These are phyloP conservation scores for Anagyrus pseudococci DNA, from an alignment of 2,888 invertebrate genomes.

Conservation along the genomic window DNA sequence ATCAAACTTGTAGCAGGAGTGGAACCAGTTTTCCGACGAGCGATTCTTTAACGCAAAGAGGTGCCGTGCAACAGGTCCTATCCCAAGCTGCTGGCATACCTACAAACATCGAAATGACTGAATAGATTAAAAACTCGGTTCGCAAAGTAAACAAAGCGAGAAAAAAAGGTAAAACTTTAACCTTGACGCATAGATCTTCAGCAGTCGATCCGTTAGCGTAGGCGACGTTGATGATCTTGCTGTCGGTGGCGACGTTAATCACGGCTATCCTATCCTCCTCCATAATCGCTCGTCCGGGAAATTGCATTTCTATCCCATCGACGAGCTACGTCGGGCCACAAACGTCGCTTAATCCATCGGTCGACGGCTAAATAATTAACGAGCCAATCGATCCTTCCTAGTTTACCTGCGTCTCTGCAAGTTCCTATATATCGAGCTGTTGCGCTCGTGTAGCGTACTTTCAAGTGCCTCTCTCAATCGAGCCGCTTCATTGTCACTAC, in stretches of 20 bases:
- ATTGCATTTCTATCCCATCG: no score
- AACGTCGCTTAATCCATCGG: no score
- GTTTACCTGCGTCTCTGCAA: no score
- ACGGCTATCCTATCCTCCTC: slow-evolving; percentile 50
- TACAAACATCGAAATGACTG: slow-evolving; percentile 43
- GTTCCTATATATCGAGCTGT: no score
- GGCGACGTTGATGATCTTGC: slow-evolving; percentile 49
- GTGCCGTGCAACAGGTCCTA: slow-evolving; percentile 79
- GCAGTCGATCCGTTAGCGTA: slow-evolving; percentile 47
- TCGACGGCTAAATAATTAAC: no score
- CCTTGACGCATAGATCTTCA: slow-evolving; percentile 58
- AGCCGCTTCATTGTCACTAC: no score
- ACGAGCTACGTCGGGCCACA: no score
- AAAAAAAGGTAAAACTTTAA: slow-evolving; percentile 30
- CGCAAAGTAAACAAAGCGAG: background rate
- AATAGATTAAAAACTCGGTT: background rate
- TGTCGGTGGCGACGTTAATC: slow-evolving; percentile 50
- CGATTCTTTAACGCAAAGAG: slow-evolving; percentile 78
- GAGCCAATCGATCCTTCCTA: no score
- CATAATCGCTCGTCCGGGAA: slow-evolving; percentile 48
- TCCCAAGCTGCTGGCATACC: slow-evolving; percentile 74
- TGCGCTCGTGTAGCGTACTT: no score
- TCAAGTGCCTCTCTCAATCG: no score
- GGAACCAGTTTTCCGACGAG: slow-evolving; percentile 73
- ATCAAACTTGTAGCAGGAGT: slow-evolving; percentile 68